A percentile compares a stretch with the other conserved stretches of the same genome.
Evolutionary conservation across 1,140 invertebrate genomes (phyloP).

Genomic region (Drosophila parabipectinata): DNA sequence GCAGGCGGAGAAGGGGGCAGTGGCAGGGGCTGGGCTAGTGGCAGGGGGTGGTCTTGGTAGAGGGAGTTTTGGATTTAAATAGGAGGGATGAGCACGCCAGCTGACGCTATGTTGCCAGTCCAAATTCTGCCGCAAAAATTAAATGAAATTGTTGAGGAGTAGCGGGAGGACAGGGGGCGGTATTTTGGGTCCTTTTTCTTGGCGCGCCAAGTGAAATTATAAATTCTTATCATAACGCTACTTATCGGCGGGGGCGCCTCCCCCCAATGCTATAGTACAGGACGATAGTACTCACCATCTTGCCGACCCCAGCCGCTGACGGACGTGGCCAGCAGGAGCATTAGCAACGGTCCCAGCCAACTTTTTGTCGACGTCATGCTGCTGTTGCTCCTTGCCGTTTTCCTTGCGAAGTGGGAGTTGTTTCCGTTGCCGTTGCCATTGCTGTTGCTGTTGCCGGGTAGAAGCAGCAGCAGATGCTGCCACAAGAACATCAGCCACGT

Average conservation of each 20-base stretch:
- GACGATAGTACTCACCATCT: slow-evolving; percentile 71
- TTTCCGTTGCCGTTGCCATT: slow-evolving; percentile 4
- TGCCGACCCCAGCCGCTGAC: slow-evolving; percentile 77
- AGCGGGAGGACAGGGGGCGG: neutral
- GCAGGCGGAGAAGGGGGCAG: neutral
- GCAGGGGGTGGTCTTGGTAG: neutral
- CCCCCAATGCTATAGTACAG: too few species aligned
- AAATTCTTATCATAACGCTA: slow-evolving; percentile 81
- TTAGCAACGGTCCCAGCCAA: slow-evolving; percentile 71
- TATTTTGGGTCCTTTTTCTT: slow-evolving; percentile 7
- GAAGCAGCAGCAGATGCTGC: slow-evolving; percentile 59
- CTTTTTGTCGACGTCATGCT: slow-evolving; percentile 72
- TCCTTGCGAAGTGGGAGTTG: slow-evolving; percentile 38
- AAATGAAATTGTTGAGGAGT: slow-evolving; percentile 62
- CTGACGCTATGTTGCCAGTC: slow-evolving; percentile 68
- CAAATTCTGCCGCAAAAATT: slow-evolving; percentile 77
- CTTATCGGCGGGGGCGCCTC: slow-evolving; percentile 48
- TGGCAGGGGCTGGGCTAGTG: too few species aligned
- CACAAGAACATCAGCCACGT: slow-evolving; percentile 79
- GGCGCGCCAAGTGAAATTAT: slow-evolving; percentile 64
- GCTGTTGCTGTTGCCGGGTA: slow-evolving; percentile 29
- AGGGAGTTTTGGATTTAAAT: neutral
- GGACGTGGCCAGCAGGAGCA: slow-evolving; percentile 72
- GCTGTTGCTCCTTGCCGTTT: slow-evolving; percentile 41
- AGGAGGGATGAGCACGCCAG: slow-evolving; percentile 49